Evolutionary conservation across 2,113 vertebrate species (phyloP), one percentile per base, ranked within the genome.

Genomic region (Nothocercus nigrocapillus): DNA sequence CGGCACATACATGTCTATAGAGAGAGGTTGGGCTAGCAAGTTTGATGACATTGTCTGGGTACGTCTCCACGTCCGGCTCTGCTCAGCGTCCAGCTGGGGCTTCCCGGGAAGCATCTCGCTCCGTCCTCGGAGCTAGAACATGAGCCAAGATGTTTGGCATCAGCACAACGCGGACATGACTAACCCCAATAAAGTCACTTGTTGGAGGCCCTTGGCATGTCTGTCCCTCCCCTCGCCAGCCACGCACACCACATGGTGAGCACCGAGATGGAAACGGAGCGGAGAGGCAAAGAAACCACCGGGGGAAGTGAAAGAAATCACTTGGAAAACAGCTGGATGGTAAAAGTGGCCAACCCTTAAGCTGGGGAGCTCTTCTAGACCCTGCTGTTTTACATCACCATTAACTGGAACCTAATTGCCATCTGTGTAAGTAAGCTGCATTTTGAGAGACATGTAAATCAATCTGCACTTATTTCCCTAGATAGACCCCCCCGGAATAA

Each of bases 131-230:
- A 51, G 53, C 79, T 59, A 45, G 30, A 27, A 21, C 53, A 80
- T 75, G 56, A 96, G 82, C 83, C 63, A 61, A 95, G 91, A 53
- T 62, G 34, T 90, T 68, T 94, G 89, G 91, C 54, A 94, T 88
- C 70, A 85, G 62, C 9, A 69, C 62, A 95, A 94, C 3, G 28
- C 72, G 91, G 88, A 75, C 77, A 85, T 75, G 88, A 78, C 82
- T 79, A 85, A 92, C 70, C 91, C 84, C 92, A 78, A 84, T 87
- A 73, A 96, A 95, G 74, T 72, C 68, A 91, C 88, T 97, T 96
- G 89, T 10, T 63, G 78, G 87, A 94, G 34, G 83, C 49, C 92
- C 79, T 53, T 61, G 83, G 63, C 69, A 42, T 78, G 97, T 89
- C 88, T 96, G 74, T 69, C 95, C 88, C 83, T 67, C 74, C 61